Base-by-base conservation (phyloP, 1,140 invertebrate species). In the Gryllus bimaculatus region DNA sequence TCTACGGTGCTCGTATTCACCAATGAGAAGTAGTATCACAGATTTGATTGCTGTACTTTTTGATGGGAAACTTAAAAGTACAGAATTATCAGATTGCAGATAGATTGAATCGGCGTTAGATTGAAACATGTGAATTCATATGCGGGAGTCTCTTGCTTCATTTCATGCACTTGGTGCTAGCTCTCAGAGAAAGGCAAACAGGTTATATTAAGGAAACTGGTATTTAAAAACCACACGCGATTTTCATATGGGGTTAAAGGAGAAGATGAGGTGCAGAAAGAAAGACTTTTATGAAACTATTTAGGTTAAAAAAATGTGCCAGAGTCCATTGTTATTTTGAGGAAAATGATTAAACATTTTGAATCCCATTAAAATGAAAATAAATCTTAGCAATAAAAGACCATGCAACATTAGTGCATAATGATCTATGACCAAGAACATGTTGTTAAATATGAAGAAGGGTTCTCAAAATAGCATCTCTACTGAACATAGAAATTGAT, bases 391-490 rank as follows among this genome's bases (percentile, higher is more conserved):
- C 74, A 79, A n/a, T n/a, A 80, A 18, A 26, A 78, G 79, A 78
- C 80, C 80, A n/a, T 79, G 77, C 80, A 47, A 79, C 80, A 47
- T 48, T 79, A 18, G 47, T 76, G 15, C 80, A 80, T 48, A 76
- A 79, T 75, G 80, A 80, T 73, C 66, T 80, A 8, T 80, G 80
- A 79, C 54, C 15, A 79, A 79, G 15, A 80, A 80, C 47, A 80
- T 80, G 13, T 48, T 80, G 47, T 80, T 74, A 15, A 74, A 26
- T 80, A 80, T 48, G 21, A 79, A n/a, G 12, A 8, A 73, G 75
- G n/a, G 15, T 18, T 8, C 73, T 48, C 47, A 66, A 0, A 54
- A 1, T 13, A 26, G 73, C n/a, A 47, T 15, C 47, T 10, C 26
- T 39, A 2, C 26, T 39, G 1, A 3, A 47, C 4, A 49, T 79